Conservation (phyloP, 2,888 invertebrate species). For the Aproaerema taeniolella region DNA sequence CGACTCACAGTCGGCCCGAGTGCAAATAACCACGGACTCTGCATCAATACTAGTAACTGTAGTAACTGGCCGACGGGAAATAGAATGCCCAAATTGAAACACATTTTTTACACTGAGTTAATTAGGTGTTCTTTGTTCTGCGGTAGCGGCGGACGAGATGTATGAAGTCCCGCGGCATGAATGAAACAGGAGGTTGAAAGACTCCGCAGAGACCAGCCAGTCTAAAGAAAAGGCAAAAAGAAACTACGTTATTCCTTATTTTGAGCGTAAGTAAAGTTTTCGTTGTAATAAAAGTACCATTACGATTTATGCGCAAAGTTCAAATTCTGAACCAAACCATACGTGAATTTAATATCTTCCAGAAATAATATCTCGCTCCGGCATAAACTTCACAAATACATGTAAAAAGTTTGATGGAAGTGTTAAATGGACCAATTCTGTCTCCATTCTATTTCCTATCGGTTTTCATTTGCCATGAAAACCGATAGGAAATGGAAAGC, state of each 20-base stretch:
- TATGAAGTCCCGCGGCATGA: background rate
- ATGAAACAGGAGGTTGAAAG: background rate
- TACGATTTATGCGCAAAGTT: too few species aligned
- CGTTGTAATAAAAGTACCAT: too few species aligned
- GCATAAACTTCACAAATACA: too few species aligned
- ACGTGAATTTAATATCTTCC: too few species aligned
- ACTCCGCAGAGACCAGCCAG: too few species aligned
- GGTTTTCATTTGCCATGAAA: background rate
- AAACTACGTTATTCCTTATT: too few species aligned
- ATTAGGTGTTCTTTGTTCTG: background rate
- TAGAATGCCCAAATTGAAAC: constrained; percentile 5
- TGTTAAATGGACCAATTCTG: too few species aligned
- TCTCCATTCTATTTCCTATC: background rate
- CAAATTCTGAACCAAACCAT: too few species aligned
- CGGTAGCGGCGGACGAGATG: background rate
- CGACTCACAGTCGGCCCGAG: constrained; percentile 52
- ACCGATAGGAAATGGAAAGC: too few species aligned
- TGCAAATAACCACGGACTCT: constrained; percentile 47
- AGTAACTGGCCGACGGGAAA: constrained; percentile 12
- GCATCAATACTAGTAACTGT: constrained; percentile 37
- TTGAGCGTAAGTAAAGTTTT: too few species aligned
- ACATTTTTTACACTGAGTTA: constrained; percentile 9
- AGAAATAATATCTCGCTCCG: too few species aligned
- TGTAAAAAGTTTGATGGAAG: background rate
- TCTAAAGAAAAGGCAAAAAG: too few species aligned